A percentile compares a stretch with the other conserved stretches of the same genome.
Conservation (phyloP, 2,797 vertebrate species). For the Malurus splendens region DNA sequence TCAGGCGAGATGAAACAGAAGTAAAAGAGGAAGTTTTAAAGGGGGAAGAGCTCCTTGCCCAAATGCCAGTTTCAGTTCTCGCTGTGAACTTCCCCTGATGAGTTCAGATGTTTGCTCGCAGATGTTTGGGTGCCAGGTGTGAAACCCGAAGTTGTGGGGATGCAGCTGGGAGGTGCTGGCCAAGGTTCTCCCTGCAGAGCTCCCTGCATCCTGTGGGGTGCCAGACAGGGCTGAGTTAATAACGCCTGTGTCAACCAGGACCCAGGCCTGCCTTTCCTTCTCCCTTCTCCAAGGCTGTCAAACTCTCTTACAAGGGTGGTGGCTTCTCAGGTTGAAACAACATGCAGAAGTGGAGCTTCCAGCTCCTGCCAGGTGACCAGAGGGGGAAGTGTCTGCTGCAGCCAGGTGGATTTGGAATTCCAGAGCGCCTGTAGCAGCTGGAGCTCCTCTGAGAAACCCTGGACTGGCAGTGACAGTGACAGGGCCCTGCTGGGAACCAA, state of each 20-base stretch:
- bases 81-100: not conserved
- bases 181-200: not conserved
- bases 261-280: not conserved
- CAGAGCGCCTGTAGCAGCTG: rapidly evolving
- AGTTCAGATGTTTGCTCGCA: not conserved
- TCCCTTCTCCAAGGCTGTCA: not conserved
- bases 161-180: not conserved
- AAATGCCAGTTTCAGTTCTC: not conserved
- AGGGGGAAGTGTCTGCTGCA: not conserved
- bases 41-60: not conserved
- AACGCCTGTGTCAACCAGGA: not conserved
- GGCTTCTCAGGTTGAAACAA: not conserved
- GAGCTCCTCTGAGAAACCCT: rapidly evolving
- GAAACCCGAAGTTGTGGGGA: not conserved
- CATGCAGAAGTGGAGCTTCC: not conserved
- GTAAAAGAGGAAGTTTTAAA: not conserved
- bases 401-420: not conserved
- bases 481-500: not conserved
- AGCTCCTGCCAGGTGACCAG: not conserved
- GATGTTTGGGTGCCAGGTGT: not conserved
- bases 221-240: not conserved
- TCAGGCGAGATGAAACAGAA: rapidly evolving
- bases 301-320: not conserved
- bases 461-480: not conserved
- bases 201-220: not conserved